These are phyloP conservation scores for Gambelia wislizenii DNA, from an alignment of 2,797 vertebrate genomes.

Conservation along the genomic window DNA sequence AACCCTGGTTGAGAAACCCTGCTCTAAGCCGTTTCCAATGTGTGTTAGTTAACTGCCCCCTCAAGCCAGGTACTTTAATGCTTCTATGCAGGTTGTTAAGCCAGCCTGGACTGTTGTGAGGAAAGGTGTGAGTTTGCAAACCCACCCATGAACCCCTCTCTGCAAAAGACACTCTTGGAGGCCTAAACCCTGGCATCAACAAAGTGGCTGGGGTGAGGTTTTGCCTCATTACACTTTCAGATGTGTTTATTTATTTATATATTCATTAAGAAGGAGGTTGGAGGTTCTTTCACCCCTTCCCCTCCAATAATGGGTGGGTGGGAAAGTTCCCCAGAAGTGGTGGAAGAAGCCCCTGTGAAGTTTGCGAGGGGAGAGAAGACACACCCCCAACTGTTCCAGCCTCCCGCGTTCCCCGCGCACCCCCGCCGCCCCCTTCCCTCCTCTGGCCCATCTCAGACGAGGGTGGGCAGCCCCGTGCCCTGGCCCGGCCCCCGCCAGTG, in stretches of 20 bases:
- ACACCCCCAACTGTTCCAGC: conserved; percentile 5
- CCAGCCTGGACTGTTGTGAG: neutral
- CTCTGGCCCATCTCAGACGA: neutral
- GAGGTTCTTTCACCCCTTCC: too few relatives aligned
- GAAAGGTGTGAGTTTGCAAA: neutral
- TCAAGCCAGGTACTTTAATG: too few relatives aligned
- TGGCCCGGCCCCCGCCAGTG: neutral
- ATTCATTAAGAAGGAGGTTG: too few relatives aligned
- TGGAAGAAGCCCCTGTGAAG: neutral
- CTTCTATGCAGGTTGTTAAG: neutral
- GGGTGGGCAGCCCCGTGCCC: neutral
- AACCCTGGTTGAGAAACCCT: too few relatives aligned
- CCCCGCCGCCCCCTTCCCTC: too few relatives aligned
- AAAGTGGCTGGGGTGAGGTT: too few relatives aligned
- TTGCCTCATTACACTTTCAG: neutral
- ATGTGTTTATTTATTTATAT: neutral
- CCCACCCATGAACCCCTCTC: neutral
- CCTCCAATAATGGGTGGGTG: too few relatives aligned
- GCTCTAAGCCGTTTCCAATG: too few relatives aligned
- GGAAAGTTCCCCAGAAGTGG: conserved; percentile 3
- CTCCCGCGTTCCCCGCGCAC: too few relatives aligned
- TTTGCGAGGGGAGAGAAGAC: neutral
- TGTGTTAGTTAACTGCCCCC: too few relatives aligned
- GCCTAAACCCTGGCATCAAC: neutral
- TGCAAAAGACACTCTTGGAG: neutral